Evolutionary conservation across 2,888 invertebrate genomes (phyloP).

Genomic region (Trichogramma dendrolimi): DNA sequence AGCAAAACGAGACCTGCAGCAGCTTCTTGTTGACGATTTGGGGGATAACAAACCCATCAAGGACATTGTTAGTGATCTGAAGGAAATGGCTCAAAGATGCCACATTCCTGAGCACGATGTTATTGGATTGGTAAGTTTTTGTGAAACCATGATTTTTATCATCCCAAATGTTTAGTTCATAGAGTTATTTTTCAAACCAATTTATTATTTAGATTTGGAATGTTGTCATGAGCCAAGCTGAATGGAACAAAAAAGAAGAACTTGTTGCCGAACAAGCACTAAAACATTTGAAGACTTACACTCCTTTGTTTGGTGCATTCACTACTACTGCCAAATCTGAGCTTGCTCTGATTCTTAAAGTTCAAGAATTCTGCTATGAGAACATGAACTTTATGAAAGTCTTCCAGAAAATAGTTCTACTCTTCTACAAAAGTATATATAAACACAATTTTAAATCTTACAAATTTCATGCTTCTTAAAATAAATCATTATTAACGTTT

Average conservation of each 20-base stretch:
- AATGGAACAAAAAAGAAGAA: constrained; percentile 99
- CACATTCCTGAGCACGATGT: constrained; percentile 88
- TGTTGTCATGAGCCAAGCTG: constrained; percentile 90
- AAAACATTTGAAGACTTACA: constrained; percentile 82
- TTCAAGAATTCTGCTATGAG: constrained; percentile 97
- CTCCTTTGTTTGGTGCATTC: constrained; percentile 81
- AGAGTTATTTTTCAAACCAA: not conserved
- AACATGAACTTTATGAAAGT: constrained; percentile 99
- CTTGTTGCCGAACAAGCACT: constrained; percentile 92
- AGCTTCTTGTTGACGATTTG: constrained; percentile 75
- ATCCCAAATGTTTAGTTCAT: not conserved
- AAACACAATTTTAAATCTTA: constrained; percentile 4
- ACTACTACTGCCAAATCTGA: constrained; percentile 83
- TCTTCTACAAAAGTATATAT: constrained; percentile 85
- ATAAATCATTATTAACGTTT: constrained; percentile 11
- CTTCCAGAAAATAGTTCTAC: constrained; percentile 93
- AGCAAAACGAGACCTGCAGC: constrained; percentile 74
- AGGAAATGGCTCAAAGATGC: constrained; percentile 79
- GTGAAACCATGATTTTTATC: not conserved
- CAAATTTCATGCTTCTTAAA: constrained; percentile 8
- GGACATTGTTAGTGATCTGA: constrained; percentile 79
- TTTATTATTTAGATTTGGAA: constrained; percentile 75
- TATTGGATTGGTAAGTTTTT: constrained; percentile 68
- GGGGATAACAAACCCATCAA: constrained; percentile 80
- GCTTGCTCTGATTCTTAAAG: constrained; percentile 81